A percentile compares a stretch with the other conserved stretches of the same genome.
Conservation (phyloP, 2,797 vertebrate genomes). For the Amazonetta brasiliensis region DNA sequence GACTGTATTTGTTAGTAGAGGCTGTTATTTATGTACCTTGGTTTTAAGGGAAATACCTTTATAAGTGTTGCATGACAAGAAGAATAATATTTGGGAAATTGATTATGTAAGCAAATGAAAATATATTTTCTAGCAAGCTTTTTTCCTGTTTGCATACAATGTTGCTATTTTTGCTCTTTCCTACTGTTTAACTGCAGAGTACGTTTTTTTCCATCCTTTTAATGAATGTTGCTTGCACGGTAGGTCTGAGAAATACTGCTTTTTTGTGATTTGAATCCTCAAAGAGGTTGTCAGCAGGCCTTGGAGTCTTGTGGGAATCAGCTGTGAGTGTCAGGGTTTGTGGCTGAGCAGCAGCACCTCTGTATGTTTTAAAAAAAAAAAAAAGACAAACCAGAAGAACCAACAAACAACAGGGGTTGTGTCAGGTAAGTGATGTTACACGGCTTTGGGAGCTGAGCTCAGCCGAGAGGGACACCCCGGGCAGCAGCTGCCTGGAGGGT, state of each 20-base stretch:
- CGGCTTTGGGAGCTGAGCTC: neutral
- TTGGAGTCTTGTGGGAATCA: neutral
- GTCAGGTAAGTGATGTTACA: fast-evolving
- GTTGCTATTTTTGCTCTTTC: neutral
- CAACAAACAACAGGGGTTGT: neutral
- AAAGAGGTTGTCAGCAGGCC: neutral
- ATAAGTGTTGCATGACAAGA: neutral
- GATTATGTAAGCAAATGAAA: conserved; percentile 49
- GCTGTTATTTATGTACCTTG: neutral
- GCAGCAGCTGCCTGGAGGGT: neutral
- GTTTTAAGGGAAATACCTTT: conserved; percentile 15
- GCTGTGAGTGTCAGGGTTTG: neutral
- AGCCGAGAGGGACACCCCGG: fast-evolving
- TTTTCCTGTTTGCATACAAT: neutral
- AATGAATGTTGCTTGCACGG: neutral
- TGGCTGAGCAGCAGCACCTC: neutral
- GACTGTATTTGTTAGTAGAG: neutral
- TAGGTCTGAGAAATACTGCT: conserved; percentile 2
- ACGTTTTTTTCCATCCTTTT: neutral
- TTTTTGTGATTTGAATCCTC: neutral
- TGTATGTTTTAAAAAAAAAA: neutral
- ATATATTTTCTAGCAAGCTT: conserved; percentile 12
- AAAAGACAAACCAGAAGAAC: neutral
- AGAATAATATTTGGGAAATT: neutral
- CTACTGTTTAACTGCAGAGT: neutral